A percentile compares a stretch with the other conserved stretches of the same genome.
phyloP scores from a whole-genome alignment of 2,113 vertebrate species.

The Anguilla japonica region DNA sequence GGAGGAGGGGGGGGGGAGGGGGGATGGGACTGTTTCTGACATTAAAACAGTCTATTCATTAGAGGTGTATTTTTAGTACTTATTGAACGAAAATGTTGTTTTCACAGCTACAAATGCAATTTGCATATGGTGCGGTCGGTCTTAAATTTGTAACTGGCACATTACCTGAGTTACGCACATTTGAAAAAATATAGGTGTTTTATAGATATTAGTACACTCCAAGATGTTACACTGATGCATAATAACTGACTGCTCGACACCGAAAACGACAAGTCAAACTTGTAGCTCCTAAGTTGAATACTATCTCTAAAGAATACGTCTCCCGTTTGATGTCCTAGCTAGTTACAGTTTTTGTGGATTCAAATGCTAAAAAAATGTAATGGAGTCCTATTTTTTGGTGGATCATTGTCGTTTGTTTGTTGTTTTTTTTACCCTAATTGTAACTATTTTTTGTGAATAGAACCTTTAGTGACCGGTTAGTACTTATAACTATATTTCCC shows the following conservation, averaged over 20 bases:
- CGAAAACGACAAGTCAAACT: background rate
- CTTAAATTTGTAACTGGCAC: background rate
- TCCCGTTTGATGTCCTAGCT: background rate
- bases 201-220: background rate
- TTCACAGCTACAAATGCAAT: background rate
- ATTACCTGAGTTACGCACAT: background rate
- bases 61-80: background rate
- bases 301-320: background rate
- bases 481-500: background rate
- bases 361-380: background rate
- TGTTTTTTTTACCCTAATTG: no score
- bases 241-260: background rate
- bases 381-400: background rate
- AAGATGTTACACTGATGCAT: background rate
- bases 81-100: background rate
- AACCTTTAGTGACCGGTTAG: background rate
- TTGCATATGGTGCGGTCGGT: background rate
- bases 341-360: background rate
- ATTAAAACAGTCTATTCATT: slow-evolving; percentile 3
- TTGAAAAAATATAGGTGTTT: no score
- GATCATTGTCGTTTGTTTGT: background rate
- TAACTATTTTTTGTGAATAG: background rate
- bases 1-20: no score
- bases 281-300: background rate
- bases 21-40: background rate